Percentiles rank a stretch among this genome's conserved stretches.
Conservation (phyloP, 2,888 invertebrate species). For the Geophilus truncorum region DNA sequence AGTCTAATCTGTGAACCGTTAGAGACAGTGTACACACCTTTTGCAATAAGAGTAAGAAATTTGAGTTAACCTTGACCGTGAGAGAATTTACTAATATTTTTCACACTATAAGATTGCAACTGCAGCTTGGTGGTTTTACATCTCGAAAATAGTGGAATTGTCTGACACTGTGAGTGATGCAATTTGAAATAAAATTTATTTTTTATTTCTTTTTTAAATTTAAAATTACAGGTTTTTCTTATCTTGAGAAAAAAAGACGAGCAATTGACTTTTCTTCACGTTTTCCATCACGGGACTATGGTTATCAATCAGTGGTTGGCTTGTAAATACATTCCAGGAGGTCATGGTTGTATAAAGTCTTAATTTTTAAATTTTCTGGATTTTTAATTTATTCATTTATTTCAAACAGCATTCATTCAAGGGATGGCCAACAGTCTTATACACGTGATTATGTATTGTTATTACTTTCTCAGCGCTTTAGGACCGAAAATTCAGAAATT, state of each 20-base stretch:
- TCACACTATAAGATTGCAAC: neutral
- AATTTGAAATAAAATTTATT: neutral
- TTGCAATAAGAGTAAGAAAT: neutral
- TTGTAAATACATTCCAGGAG: neutral
- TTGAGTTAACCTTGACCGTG: no score
- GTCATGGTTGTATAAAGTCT: neutral
- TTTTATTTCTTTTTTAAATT: neutral
- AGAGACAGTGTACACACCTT: neutral
- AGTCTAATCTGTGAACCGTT: neutral
- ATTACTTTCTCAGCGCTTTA: neutral
- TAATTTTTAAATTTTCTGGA: no score
- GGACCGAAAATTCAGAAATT: neutral
- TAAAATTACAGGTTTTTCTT: neutral
- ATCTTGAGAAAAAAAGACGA: constrained; percentile 18
- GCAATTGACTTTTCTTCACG: neutral
- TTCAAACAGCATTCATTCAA: neutral
- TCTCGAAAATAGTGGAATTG: neutral
- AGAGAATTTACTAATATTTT: neutral
- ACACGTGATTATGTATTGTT: neutral
- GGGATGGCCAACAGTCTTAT: neutral
- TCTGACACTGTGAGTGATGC: neutral
- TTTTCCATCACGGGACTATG: constrained; percentile 19
- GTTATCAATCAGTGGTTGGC: constrained; percentile 27
- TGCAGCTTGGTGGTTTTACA: neutral
- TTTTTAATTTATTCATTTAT: neutral